These are phyloP conservation scores for Siderastrea siderea DNA, from an alignment of 92 coral and sea anemone species.

Conservation along the genomic window DNA sequence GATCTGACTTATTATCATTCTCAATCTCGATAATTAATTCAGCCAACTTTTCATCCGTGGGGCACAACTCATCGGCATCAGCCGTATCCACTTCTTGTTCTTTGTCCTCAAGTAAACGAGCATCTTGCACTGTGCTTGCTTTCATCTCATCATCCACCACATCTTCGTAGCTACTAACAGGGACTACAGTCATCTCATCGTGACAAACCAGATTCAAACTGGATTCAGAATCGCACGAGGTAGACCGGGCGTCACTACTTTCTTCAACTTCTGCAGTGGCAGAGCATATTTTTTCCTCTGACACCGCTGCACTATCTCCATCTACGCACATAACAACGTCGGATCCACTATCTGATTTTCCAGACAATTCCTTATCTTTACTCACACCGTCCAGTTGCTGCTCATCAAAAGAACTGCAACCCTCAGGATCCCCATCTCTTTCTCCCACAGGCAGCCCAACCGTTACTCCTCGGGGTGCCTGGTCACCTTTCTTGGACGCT, in stretches of 20 bases:
- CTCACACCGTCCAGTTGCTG: neutral
- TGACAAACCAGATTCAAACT: neutral
- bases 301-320: neutral
- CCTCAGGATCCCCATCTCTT: conserved; percentile 46
- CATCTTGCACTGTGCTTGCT: neutral
- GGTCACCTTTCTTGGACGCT: neutral
- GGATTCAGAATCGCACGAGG: neutral
- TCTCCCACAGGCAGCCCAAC: conserved; percentile 22
- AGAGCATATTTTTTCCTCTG: neutral
- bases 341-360: neutral
- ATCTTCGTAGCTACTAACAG: neutral
- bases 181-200: neutral
- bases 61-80: neutral
- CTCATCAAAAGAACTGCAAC: conserved; percentile 31
- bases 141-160: neutral
- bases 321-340: neutral
- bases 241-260: too few species aligned
- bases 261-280: neutral
- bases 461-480: neutral
- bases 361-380: neutral
- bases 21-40: neutral
- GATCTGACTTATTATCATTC: neutral
- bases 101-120: neutral
- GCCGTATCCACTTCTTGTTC: neutral
- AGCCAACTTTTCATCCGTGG: neutral